Percentiles rank a stretch among this genome's conserved stretches.
Evolutionary conservation across 2,113 vertebrate genomes (phyloP).

Genomic region (Platichthys flesus): DNA sequence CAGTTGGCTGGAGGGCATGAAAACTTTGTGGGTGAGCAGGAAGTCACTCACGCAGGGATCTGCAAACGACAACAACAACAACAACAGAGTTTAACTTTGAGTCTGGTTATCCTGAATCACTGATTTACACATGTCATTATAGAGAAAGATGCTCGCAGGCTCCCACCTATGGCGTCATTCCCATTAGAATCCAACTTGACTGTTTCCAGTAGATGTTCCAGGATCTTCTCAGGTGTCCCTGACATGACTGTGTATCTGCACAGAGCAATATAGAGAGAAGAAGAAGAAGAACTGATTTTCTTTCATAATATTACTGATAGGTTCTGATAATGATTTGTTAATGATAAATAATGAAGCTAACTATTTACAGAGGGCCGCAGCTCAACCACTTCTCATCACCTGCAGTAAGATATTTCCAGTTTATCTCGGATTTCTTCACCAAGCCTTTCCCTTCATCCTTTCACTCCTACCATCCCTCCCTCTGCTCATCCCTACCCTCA

Average conservation of each 20-base stretch:
- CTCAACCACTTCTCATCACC: too few relatives aligned
- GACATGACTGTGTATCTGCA: slow-evolving; percentile 93
- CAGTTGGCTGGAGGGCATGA: slow-evolving; percentile 92
- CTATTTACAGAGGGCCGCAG: too few relatives aligned
- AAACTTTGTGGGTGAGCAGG: slow-evolving; percentile 91
- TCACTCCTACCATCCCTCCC: too few relatives aligned
- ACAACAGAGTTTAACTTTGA: not conserved
- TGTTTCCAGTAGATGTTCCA: slow-evolving; percentile 93
- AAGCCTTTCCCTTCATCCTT: too few relatives aligned
- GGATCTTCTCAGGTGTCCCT: slow-evolving; percentile 94
- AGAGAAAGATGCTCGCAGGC: not conserved
- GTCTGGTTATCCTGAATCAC: not conserved
- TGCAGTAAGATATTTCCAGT: too few relatives aligned
- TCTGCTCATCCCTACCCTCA: not conserved
- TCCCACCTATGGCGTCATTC: slow-evolving; percentile 84
- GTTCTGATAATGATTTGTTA: too few relatives aligned
- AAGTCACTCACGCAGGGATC: slow-evolving; percentile 91
- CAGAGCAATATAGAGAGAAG: not conserved
- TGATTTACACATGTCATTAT: not conserved
- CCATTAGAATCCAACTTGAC: slow-evolving; percentile 87
- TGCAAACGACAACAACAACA: slow-evolving; percentile 57
- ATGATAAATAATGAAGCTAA: too few relatives aligned
- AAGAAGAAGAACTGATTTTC: not conserved
- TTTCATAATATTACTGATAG: not conserved
- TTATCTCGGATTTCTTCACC: too few relatives aligned